Base-by-base conservation (phyloP, 2,113 vertebrate genomes). In the Leucopsar rothschildi region DNA sequence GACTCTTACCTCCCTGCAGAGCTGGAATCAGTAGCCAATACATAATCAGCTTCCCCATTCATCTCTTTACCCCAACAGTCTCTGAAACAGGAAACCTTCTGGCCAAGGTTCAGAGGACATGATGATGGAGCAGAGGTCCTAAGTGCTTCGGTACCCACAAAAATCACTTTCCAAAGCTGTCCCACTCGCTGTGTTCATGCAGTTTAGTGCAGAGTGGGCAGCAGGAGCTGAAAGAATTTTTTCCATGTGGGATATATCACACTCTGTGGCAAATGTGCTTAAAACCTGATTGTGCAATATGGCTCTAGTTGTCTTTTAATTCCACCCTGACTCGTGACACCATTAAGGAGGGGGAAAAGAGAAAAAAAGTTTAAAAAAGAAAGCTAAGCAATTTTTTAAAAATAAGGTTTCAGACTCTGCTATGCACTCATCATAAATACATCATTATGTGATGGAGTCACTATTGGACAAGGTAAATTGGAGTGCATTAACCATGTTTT, bases 1-100 rank as follows among this genome's bases (percentile, higher is more conserved):
- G 11, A 90, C 33, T 28, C 91, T 88, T 66, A 52, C 45, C 60
- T 89, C 90, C 82, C 85, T 78, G 80, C 80, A 59, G 24, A 50
- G 20, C 33, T 93, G 42, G 64, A 90, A 91, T 81, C 65, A 47
- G 76, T 82, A 92, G 86, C 50, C 66, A 87, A 81, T 68, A 44
- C 28, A 37, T 40, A 64, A 81, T 40, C 29, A 81, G 35, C 33
- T 83, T 90, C 31, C 28, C 37, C 24, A 22, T 75, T 78, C 68
- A 68, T 73, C 17, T 86, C 24, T 88, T 65, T 80, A 77, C 6
- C 29, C 16, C 23, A 86, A 7, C 14, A 70, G 18, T 15, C 39
- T 72, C 31, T 49, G 59, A 81, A 92, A 68, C 22, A 63, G 22
- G 40, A 93, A 91, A 89, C 9, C 5, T 71, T 22, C 47, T 27